Conservation (phyloP, 35 echinoderm and acorn worm species). For the Patiria miniata region DNA sequence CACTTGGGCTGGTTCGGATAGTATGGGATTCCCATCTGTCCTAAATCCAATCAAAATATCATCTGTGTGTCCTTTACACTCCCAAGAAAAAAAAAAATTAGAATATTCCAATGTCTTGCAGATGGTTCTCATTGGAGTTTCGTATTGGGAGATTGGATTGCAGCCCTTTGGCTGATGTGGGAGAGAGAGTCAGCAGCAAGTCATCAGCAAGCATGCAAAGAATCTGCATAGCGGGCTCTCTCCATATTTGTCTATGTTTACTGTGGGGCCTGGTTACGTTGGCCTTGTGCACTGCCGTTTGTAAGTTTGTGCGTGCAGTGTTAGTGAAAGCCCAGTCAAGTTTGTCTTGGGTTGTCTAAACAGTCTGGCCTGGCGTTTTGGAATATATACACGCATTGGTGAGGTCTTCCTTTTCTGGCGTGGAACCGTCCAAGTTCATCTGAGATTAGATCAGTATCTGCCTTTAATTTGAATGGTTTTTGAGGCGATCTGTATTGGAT, state of each 20-base stretch:
- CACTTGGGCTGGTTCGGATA: no score
- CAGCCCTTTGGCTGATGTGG: background rate
- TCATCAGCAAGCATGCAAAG: slow-evolving; percentile 26
- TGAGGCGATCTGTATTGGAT: no score
- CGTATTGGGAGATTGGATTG: background rate
- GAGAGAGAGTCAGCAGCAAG: background rate
- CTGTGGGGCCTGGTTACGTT: slow-evolving; percentile 20
- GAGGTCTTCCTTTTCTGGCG: no score
- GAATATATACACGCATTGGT: no score
- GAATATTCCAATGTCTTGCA: slow-evolving; percentile 11
- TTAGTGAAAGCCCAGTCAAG: background rate
- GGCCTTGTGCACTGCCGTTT: slow-evolving; percentile 12
- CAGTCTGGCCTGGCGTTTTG: no score
- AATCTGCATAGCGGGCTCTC: slow-evolving; percentile 27
- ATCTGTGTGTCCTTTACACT: background rate
- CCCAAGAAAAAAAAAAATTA: background rate
- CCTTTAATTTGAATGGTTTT: no score
- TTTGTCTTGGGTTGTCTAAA: background rate
- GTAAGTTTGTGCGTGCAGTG: background rate
- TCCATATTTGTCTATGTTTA: slow-evolving; percentile 31
- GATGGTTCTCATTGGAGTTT: background rate
- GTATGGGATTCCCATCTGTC: no score
- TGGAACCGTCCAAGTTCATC: no score
- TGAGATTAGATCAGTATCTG: no score
- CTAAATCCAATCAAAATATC: no score